Base-by-base conservation (phyloP, 2,888 invertebrate species). In the Chrysotoxum bicinctum region DNA sequence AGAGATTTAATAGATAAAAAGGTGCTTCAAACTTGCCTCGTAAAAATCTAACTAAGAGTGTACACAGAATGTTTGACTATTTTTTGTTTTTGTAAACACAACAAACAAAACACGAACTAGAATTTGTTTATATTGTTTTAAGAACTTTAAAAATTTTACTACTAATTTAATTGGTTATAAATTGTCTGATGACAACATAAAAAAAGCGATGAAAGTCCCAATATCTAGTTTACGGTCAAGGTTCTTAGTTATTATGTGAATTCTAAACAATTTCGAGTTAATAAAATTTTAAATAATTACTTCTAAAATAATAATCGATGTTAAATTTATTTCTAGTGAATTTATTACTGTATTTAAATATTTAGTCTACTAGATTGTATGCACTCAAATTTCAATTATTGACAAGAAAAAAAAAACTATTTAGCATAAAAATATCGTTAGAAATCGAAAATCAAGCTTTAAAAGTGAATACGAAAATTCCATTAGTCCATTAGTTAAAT, bases 161-260 rank as follows among this genome's bases (percentile, higher is more conserved):
- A 19, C 14, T 7, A 32, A 19, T 45, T 45, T 64, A 5, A 64
- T 45, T 45, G 32, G 2, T 19, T 64, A 32, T 45, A 21, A 64
- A 32, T 30, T 19, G 30, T 35, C 8, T 14, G 19, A 45, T 30
- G 62, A 45, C 64, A 43, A 7, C 9, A 14, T 1, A n/a, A 43
- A 14, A 62, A 43, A 43, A 8, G 16, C n/a, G 14, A 40, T 43
- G 9, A n/a, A 43, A 43, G 10, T 40, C 16, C 5, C 10, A 35
- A 21, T 16, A 62, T 16, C 26, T 43, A 43, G 62, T 62, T 62
- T 43, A 62, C 37, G 43, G 43, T 62, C 62, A 62, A 43, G 26
- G 26, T 9, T 62, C 16, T 40, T 7, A 19, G 2, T 54, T 32
- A 45, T 16, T 16, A 12, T 10, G 12, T 45, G n/a, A n/a, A 3